phyloP scores from a whole-genome alignment of 2,797 vertebrate genomes.

The Agapornis canus region DNA sequence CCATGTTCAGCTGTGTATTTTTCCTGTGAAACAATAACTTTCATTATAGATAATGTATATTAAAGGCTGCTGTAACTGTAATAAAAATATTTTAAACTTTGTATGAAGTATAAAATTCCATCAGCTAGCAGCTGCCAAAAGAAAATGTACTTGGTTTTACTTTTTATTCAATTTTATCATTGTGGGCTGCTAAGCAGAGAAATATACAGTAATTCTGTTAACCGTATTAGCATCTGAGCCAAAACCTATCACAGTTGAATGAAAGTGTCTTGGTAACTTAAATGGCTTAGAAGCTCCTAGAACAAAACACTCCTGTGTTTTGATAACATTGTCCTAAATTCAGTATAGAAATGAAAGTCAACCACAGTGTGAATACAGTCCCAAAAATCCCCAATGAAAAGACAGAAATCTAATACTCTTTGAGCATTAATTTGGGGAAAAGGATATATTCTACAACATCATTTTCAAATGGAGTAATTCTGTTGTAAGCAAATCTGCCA shows the following conservation, averaged over 20 bases:
- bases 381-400: not conserved
- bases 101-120: not conserved
- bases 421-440: not conserved
- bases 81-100: not conserved
- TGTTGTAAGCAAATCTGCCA: not conserved
- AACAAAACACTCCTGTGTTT: not conserved
- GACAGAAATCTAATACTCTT: not conserved
- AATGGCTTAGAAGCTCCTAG: not conserved
- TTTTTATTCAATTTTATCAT: not conserved
- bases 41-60: not conserved
- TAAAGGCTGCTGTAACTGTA: not conserved
- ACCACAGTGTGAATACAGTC: not conserved
- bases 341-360: not conserved
- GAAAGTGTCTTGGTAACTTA: not conserved
- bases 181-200: not conserved
- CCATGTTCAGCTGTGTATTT: not conserved
- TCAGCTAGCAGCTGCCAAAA: not conserved
- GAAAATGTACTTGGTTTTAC: fast-evolving
- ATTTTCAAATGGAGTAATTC: not conserved
- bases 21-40: not conserved
- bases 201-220: not conserved
- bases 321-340: not conserved
- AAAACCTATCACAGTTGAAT: not conserved
- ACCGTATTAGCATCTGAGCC: not conserved
- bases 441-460: not conserved